Base-by-base conservation (phyloP, 2,888 invertebrate genomes). In the Andrena praecox region DNA sequence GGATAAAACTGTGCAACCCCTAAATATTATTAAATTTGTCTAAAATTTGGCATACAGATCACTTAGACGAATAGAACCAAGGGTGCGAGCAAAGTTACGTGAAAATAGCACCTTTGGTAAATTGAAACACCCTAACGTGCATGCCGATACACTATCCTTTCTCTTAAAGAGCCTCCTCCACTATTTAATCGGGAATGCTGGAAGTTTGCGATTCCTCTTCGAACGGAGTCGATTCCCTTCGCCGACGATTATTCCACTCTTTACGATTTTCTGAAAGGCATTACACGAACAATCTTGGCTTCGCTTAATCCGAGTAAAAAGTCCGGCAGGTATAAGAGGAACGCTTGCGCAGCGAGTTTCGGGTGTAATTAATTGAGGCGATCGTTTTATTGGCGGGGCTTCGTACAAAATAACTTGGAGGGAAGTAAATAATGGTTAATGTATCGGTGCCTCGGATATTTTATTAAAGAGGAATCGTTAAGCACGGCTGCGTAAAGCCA, bases 341-440 rank as follows among this genome's bases (percentile, higher is more conserved):
- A 35, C 24, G 20, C 54, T 27, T 42, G 35, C 42, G 1, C 35
- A 59, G 59, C 35, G 63, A 24, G 63, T 62, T 42, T 24, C n/a
- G 27, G 20, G 59, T 27, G 10, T 35, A 69, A 69, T 59, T 42
- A 69, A 69, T 59, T 56, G 27, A 12, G 10, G 35, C 56, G 16
- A 54, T 42, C 27, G 12, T 64, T 54, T 72, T n/a, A 54, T 54
- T 12, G 24, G 33, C 63, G 27, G 35, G 24, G 54, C 10, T 35
- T 54, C 35, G 7, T 63, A 52, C 27, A 63, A 63, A 63, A 35
- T 52, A 33, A 12, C 54, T 3, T 56, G 4, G n/a, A 29, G 6
- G 64, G 8, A 54, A 52, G 54, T 56, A 64, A 64, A 64, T 64
- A 42, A 73, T 35, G 27, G 2, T 54, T 64, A 64, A 20, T 64